Evolutionary conservation across 2,888 invertebrate genomes (phyloP).

Genomic region (Leptogaster cylindrica): DNA sequence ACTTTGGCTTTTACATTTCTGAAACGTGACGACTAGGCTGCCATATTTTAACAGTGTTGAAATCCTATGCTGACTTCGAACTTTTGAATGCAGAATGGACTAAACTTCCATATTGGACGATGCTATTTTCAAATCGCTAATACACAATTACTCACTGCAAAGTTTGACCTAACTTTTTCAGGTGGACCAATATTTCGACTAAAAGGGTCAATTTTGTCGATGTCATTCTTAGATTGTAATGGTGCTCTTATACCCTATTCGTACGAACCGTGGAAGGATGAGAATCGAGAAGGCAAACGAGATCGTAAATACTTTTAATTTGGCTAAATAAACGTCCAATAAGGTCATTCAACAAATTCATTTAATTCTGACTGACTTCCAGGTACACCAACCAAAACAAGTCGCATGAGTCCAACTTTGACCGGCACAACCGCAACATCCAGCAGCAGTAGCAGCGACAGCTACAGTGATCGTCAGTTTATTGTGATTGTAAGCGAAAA

Average conservation of each 20-base stretch:
- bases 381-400: constrained; percentile 74
- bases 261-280: constrained; percentile 92
- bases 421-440: constrained; percentile 66
- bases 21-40: no score
- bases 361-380: constrained; percentile 41
- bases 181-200: constrained; percentile 96
- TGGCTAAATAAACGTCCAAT: no score
- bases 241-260: constrained; percentile 90
- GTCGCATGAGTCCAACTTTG: constrained; percentile 80
- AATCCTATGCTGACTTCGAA: no score
- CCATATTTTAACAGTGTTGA: no score
- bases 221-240: constrained; percentile 95
- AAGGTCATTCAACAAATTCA: no score
- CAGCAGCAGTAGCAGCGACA: constrained; percentile 61
- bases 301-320: constrained; percentile 55
- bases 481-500: constrained; percentile 94
- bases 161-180: no score
- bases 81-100: no score
- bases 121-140: no score
- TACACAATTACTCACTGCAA: no score
- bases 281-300: constrained; percentile 67
- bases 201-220: constrained; percentile 91
- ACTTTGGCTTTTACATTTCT: no score
- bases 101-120: no score
- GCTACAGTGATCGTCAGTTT: constrained; percentile 83